phyloP scores from a whole-genome alignment of 2,113 vertebrate genomes.

The Hystrix brachyura region DNA sequence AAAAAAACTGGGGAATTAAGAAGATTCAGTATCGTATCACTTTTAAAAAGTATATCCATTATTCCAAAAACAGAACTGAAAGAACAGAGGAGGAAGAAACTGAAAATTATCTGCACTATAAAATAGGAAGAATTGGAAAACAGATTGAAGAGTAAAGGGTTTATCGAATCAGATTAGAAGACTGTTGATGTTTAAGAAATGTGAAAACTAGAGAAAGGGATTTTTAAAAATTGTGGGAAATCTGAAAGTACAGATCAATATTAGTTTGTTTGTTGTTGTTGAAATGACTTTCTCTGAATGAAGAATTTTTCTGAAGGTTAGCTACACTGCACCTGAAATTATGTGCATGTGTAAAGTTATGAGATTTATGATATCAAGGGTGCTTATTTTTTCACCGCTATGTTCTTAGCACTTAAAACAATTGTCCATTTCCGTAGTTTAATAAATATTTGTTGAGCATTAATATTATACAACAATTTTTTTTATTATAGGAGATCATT shows the following conservation, averaged over 20 bases:
- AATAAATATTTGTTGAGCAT: not conserved
- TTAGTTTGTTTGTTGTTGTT: not conserved
- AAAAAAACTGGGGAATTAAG: not conserved
- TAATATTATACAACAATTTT: not conserved
- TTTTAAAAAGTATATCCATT: not conserved
- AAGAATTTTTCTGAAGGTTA: not conserved
- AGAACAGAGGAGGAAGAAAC: not conserved
- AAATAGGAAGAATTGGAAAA: not conserved
- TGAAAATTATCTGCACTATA: not conserved
- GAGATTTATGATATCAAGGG: not conserved
- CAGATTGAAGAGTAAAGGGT: not conserved
- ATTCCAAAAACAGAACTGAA: not conserved
- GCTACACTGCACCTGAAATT: not conserved
- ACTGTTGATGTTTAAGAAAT: not conserved
- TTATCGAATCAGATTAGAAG: not conserved
- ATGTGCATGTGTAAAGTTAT: not conserved
- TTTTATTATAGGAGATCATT: not conserved
- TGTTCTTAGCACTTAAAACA: not conserved
- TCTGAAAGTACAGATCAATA: not conserved
- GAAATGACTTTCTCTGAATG: not conserved
- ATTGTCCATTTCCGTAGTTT: not conserved
- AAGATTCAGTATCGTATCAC: not conserved
- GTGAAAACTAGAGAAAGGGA: not conserved
- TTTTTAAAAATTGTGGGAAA: too few species aligned
- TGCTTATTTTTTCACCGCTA: not conserved